Base-by-base conservation (phyloP, 2,113 vertebrate species). In the Brachionichthys hirsutus region DNA sequence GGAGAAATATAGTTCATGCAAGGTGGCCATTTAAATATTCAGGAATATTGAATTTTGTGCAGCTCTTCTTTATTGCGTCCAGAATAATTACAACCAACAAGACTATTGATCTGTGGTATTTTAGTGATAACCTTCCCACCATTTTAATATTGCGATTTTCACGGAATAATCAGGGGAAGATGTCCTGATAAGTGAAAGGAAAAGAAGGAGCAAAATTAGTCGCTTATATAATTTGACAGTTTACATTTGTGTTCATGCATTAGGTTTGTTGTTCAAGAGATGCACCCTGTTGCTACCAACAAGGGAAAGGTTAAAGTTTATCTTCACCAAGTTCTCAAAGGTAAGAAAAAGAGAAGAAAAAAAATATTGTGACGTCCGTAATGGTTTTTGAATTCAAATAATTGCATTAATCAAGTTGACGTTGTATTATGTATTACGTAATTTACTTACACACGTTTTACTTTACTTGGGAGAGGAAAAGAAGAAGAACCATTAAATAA, bases 241-340 rank as follows among this genome's bases (percentile, higher is more conserved):
- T 6, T 60, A 15, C 55, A 3, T 43, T 19, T 62, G 18, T 61
- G 2, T 86, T 73, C 70, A n/a, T 54, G 52, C 72, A 46, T 38
- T 78, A 97, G 95, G 95, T 30, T 49, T 98, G 65, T 77, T 98
- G 62, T 92, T 95, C 60, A 98, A 96, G 81, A 93, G 95, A 67
- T 96, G 93, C 56, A 98, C 95, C 0, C 73, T 97, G 47, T 87
- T 97, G 42, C 59, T 94, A 13, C 94, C 95, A 46, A 95, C 95
- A 53, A 94, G 90, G 62, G 92, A 97, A 9, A 93, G 95, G 75
- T 87, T 98, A 22, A 95, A 91, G 59, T 95, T 92, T 6, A 86
- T 90, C 57, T 91, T 93, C 69, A 90, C 80, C 73, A 84, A 79
- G 41, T 84, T 96, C 49, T 89, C 90, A 60, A 82, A 94, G 87